Percentiles rank a stretch among this genome's conserved stretches.
Evolutionary conservation across 2,888 invertebrate genomes (phyloP).

Genomic region (Eudemis profundana): DNA sequence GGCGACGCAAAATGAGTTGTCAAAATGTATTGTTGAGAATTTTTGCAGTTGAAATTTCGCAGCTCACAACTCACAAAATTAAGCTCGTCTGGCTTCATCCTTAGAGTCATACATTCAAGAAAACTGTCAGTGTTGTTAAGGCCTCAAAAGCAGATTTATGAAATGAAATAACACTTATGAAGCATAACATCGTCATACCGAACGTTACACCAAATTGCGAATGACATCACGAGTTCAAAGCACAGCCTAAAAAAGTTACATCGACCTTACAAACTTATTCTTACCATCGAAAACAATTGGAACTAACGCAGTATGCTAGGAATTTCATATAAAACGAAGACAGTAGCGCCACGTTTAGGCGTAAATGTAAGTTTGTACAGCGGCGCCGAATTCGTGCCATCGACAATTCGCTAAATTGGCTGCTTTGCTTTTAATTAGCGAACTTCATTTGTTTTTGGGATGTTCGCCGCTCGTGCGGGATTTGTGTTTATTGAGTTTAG

Average conservation of each 20-base stretch:
- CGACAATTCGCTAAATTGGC: constrained; percentile 25
- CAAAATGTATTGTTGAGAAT: too few relatives aligned
- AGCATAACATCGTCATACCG: constrained; percentile 15
- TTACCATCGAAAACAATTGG: not conserved
- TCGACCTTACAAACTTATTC: constrained; percentile 23
- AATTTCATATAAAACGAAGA: not conserved
- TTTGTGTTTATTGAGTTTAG: not conserved
- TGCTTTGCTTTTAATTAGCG: constrained; percentile 24
- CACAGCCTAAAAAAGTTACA: constrained; percentile 34
- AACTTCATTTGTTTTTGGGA: not conserved
- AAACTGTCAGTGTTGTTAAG: not conserved
- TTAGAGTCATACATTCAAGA: too few relatives aligned
- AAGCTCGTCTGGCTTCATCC: too few relatives aligned
- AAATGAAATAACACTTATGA: constrained; percentile 22
- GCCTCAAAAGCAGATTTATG: constrained; percentile 7
- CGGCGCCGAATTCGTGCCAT: constrained; percentile 20
- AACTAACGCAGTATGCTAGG: not conserved
- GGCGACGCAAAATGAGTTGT: too few relatives aligned
- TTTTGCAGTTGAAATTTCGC: too few relatives aligned
- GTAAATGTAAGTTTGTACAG: constrained; percentile 17
- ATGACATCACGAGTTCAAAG: constrained; percentile 33
- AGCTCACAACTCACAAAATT: not conserved
- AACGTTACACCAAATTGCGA: constrained; percentile 25
- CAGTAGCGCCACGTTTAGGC: not conserved
- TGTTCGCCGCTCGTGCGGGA: not conserved